phyloP scores from a whole-genome alignment of 2,113 vertebrate genomes.

The Damaliscus lunatus region DNA sequence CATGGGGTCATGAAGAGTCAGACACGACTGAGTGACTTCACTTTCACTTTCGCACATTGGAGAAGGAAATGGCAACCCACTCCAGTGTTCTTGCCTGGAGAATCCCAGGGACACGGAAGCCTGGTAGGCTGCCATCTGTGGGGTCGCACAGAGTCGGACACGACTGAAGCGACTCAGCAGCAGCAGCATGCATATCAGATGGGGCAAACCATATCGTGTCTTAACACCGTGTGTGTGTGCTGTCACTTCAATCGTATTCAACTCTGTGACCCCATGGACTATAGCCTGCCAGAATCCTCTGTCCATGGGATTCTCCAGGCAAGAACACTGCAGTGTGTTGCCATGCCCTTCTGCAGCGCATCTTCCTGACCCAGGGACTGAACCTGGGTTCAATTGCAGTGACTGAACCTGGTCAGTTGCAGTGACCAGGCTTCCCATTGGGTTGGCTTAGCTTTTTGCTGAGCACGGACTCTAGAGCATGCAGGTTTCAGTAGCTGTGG shows the following conservation, averaged over 20 bases:
- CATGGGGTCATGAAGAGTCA: accelerated
- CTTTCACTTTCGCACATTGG: no score
- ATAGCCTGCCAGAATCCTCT: not conserved
- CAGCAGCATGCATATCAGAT: no score
- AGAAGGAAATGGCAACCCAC: no score
- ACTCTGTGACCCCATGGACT: not conserved
- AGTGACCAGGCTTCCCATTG: not conserved
- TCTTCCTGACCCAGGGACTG: not conserved
- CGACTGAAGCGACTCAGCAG: no score
- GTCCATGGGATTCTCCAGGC: not conserved
- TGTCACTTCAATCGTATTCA: not conserved
- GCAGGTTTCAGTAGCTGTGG: not conserved
- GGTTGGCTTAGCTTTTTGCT: not conserved
- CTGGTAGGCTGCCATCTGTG: not conserved
- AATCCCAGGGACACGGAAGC: no score
- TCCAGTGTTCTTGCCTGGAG: no score
- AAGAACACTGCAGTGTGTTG: not conserved
- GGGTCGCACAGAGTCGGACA: no score
- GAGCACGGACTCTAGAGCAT: not conserved
- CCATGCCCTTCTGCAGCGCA: not conserved
- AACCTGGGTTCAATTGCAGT: not conserved
- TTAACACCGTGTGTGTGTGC: not conserved
- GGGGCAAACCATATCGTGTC: not conserved
- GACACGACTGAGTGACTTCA: no score
- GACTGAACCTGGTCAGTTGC: not conserved